Evolutionary conservation across 2,888 invertebrate species (phyloP), one percentile per base, ranked within the genome.

Genomic region (Platycnemis pennipes): DNA sequence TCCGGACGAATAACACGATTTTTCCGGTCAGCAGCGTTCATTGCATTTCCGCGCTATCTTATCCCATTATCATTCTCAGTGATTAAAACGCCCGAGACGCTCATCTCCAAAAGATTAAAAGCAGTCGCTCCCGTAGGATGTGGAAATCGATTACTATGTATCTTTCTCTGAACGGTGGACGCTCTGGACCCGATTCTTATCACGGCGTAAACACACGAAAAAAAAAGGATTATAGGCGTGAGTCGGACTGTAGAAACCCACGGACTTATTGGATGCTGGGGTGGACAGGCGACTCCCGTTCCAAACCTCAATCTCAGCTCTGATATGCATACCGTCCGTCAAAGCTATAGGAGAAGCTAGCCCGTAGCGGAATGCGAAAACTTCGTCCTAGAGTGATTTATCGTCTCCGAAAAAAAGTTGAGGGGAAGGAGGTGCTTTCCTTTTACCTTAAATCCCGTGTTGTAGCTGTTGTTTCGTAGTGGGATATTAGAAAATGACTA

Each of bases 401-500:
- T 77, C 77, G 31, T 37, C 77, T 13, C 37, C 1, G 63, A 2
- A 26, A 26, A 26, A 26, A 8, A 8, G n/a, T n/a, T n/a, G n/a
- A n/a, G n/a, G n/a, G n/a, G 2, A 16, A 7, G 69, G 31, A 37
- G n/a, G 77, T 26, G 31, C 37, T 77, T 37, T 77, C 77, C 77
- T 77, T 77, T 77, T 77, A 77, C 77, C 77, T 77, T 77, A 77
- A 77, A 77, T 11, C 77, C 37, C 37, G 13, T 31, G 77, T 77
- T 77, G 77, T 77, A 26, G 77, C 77, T 26, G 77, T 37, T 77
- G 77, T 77, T 77, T 77, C 77, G 37, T 31, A 77, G 37, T 77
- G 77, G 77, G 77, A 77, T 77, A 77, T 77, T 77, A 77, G 77
- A 77, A 77, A 77, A 77, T 77, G 77, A 77, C 31, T 77, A 77